Conservation (phyloP, 2,888 invertebrate species). For the Hyposoter dolosus region DNA sequence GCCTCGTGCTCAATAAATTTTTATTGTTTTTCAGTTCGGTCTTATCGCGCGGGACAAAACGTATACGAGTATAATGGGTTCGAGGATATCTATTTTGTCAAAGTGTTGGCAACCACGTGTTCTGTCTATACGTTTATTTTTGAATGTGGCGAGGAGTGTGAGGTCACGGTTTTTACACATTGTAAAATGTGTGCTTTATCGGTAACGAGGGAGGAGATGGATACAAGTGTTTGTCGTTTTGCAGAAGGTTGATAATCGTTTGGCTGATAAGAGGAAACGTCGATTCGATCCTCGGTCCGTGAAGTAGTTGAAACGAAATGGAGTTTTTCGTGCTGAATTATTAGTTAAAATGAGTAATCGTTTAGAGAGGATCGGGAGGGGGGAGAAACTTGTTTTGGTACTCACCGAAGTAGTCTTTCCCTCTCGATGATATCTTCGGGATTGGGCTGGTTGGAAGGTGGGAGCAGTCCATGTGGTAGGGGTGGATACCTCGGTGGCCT, state of each 20-base stretch:
- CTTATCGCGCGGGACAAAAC: slow-evolving; percentile 8
- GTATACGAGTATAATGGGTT: slow-evolving; percentile 10
- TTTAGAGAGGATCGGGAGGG: too few relatives aligned
- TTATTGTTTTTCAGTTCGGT: slow-evolving; percentile 5
- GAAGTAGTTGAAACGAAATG: neutral
- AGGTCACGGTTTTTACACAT: slow-evolving; percentile 13
- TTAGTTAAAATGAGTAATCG: neutral
- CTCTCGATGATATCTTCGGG: slow-evolving; percentile 86
- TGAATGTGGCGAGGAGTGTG: neutral
- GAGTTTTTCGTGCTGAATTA: neutral
- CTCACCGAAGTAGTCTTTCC: slow-evolving; percentile 81
- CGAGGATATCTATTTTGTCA: slow-evolving; percentile 17
- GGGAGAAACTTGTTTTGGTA: neutral
- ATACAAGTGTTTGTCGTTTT: neutral
- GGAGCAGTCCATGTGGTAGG: slow-evolving; percentile 86
- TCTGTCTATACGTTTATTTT: slow-evolving; percentile 5
- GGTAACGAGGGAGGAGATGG: neutral
- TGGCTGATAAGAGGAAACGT: neutral
- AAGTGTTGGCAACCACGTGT: neutral
- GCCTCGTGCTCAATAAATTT: neutral
- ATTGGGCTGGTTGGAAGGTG: slow-evolving; percentile 83
- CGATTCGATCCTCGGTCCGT: neutral
- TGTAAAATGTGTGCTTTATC: neutral
- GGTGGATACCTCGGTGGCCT: slow-evolving; percentile 86
- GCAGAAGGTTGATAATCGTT: neutral